phyloP scores from a whole-genome alignment of 1,140 invertebrate species.

The Neocloeon triangulifer region DNA sequence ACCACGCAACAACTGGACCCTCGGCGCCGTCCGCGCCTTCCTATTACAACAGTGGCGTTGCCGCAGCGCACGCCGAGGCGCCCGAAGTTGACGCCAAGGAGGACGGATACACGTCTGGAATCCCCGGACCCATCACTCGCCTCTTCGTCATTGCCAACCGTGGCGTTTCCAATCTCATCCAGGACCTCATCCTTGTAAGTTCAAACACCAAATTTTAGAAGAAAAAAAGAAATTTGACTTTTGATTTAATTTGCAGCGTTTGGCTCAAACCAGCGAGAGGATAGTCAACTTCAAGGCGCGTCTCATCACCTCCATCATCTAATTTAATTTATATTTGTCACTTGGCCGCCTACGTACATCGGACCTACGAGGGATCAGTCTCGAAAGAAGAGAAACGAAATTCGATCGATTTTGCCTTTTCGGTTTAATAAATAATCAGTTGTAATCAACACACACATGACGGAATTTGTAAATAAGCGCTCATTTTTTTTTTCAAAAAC shows the following conservation, averaged over 20 bases:
- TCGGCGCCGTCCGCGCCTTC: conserved; percentile 24
- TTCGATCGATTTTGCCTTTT: too few relatives aligned
- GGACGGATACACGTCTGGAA: conserved; percentile 43
- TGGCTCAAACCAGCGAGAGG: conserved; percentile 65
- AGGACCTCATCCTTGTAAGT: conserved; percentile 59
- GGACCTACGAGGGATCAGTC: too few relatives aligned
- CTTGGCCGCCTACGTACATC: too few relatives aligned
- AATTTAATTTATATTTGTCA: too few relatives aligned
- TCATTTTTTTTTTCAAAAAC: too few relatives aligned
- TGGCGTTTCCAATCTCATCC: conserved; percentile 58
- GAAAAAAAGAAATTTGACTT: conserved; percentile 1
- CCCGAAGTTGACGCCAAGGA: conserved; percentile 15
- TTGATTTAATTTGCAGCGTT: conserved; percentile 26
- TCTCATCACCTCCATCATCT: conserved; percentile 67
- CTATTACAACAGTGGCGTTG: conserved; percentile 21
- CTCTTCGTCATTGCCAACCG: conserved; percentile 63
- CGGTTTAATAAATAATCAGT: too few relatives aligned
- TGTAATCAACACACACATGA: too few relatives aligned
- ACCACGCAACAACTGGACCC: conserved; percentile 13
- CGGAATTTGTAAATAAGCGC: too few relatives aligned
- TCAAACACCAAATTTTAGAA: too few relatives aligned
- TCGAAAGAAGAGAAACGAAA: too few relatives aligned
- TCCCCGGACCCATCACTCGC: conserved; percentile 62
- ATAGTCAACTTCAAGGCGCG: conserved; percentile 78
- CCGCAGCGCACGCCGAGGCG: conserved; percentile 12